These are phyloP conservation scores for Drosophila pachea DNA, from an alignment of 1,140 invertebrate genomes.

Conservation along the genomic window DNA sequence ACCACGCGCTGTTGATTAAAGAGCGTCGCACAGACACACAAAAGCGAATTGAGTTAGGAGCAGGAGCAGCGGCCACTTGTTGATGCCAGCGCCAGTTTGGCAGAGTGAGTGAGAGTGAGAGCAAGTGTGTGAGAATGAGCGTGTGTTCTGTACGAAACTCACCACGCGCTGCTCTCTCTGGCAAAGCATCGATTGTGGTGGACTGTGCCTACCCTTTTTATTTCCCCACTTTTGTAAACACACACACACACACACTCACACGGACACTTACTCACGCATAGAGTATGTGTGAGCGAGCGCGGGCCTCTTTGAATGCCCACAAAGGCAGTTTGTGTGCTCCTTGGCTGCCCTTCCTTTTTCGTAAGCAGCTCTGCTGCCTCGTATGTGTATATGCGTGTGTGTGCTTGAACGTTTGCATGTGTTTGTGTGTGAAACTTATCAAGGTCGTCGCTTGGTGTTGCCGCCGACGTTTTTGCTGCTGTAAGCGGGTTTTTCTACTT, in stretches of 20 bases:
- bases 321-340: conserved; percentile 38
- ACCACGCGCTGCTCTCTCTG: conserved; percentile 41
- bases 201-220: conserved; percentile 11
- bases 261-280: no score
- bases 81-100: conserved; percentile 23
- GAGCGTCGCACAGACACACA: conserved; percentile 55
- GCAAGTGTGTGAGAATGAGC: background rate
- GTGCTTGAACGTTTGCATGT: conserved; percentile 1
- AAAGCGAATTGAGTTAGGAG: conserved; percentile 61
- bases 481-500: conserved; percentile 76
- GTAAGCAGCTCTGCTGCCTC: conserved; percentile 31
- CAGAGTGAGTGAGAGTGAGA: conserved; percentile 25
- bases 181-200: conserved; percentile 64
- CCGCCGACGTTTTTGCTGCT: conserved; percentile 59
- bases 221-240: conserved; percentile 34
- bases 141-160: conserved; percentile 35
- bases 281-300: no score
- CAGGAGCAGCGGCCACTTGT: conserved; percentile 29
- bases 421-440: conserved; percentile 64
- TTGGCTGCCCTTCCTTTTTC: conserved; percentile 56
- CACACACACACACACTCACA: background rate
- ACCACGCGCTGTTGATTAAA: conserved; percentile 52
- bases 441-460: conserved; percentile 71
- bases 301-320: conserved; percentile 13
- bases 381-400: conserved; percentile 11